Percentiles rank a stretch among this genome's conserved stretches.
Conservation (phyloP, 2,113 vertebrate species). For the Nibea albiflora region DNA sequence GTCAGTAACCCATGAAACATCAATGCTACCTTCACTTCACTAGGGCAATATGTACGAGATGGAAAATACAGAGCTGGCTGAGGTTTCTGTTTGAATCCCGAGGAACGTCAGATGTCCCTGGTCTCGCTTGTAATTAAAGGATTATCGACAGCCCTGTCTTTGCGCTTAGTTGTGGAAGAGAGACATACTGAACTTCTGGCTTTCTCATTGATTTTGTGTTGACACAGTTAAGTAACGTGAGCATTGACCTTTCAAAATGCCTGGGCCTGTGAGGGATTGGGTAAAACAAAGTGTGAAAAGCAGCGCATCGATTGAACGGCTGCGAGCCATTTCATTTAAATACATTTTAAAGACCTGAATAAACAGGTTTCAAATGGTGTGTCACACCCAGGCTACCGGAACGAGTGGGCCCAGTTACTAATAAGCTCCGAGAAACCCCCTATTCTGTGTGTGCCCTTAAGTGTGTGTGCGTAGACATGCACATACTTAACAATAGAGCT, state of each 20-base stretch:
- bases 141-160: conserved; percentile 33
- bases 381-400: conserved; percentile 41
- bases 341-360: conserved; percentile 32
- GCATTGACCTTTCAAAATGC: conserved; percentile 14
- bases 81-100: conserved; percentile 13
- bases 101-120: conserved; percentile 2
- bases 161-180: conserved; percentile 17
- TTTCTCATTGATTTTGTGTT: conserved; percentile 46
- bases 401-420: conserved; percentile 44
- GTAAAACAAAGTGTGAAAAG: conserved; percentile 26
- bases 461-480: conserved; percentile 34
- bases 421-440: conserved; percentile 24
- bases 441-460: conserved; percentile 12
- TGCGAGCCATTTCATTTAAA: neutral
- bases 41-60: neutral
- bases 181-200: conserved; percentile 22
- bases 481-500: conserved; percentile 35
- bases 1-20: neutral
- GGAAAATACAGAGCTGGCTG: neutral
- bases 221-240: conserved; percentile 39
- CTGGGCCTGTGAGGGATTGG: neutral
- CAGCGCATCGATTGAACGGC: neutral
- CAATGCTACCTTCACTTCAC: neutral
- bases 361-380: conserved; percentile 8
- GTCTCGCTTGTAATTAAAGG: conserved; percentile 32